Percentiles rank a stretch among this genome's conserved stretches.
phyloP scores from a whole-genome alignment of 2,888 invertebrate genomes.

The Macroteleia sp. region DNA sequence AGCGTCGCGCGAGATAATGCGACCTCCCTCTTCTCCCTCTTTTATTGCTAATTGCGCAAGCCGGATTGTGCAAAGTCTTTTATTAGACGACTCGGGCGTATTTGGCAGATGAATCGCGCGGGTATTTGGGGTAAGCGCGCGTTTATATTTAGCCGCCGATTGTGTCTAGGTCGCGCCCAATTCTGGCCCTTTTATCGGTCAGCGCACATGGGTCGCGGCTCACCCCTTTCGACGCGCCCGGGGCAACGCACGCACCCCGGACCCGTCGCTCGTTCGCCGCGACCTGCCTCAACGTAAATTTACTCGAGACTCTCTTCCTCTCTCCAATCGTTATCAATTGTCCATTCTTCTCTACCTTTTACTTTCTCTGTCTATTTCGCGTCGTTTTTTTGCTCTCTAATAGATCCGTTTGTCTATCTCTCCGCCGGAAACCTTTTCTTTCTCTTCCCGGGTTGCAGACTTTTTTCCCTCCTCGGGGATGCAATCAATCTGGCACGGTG shows the following conservation, averaged over 20 bases:
- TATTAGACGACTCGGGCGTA: constrained; percentile 71
- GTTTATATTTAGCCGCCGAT: no score
- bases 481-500: constrained; percentile 1
- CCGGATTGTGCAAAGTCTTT: constrained; percentile 75
- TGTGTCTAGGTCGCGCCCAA: no score
- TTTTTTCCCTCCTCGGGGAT: constrained; percentile 4
- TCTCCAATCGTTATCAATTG: not conserved
- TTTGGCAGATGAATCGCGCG: constrained; percentile 68
- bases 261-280: constrained; percentile 20
- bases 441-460: no score
- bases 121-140: constrained; percentile 68
- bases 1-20: no score
- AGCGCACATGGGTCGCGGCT: constrained; percentile 1
- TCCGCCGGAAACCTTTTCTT: not conserved
- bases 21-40: constrained; percentile 3
- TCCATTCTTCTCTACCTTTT: not conserved
- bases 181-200: no score
- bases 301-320: constrained; percentile 27
- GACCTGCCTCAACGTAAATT: constrained; percentile 68
- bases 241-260: constrained; percentile 26
- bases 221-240: constrained; percentile 15
- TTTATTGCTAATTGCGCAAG: constrained; percentile 51
- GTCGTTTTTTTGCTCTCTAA: not conserved
- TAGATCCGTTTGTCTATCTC: not conserved
- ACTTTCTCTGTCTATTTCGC: not conserved